phyloP scores from a whole-genome alignment of 2,113 vertebrate genomes.

The Mungos mungo region DNA sequence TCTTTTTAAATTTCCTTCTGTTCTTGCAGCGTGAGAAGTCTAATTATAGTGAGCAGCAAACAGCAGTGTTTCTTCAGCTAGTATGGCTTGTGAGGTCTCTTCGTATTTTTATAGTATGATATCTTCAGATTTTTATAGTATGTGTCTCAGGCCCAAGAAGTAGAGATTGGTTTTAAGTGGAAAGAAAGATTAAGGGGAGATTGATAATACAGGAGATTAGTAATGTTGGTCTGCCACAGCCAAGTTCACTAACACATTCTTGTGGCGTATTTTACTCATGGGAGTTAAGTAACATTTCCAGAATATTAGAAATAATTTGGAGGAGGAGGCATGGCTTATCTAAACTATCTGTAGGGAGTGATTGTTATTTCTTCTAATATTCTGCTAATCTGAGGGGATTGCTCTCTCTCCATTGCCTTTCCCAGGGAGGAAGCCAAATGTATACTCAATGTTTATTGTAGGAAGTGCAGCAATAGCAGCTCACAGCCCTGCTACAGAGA shows the following conservation, averaged over 20 bases:
- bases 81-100: not conserved
- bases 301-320: not conserved
- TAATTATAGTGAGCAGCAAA: slow-evolving; percentile 46
- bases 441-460: rapidly evolving
- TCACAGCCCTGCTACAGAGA: not conserved
- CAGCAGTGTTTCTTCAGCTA: not conserved
- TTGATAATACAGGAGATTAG: not conserved
- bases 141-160: not conserved
- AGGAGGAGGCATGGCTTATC: not conserved
- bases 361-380: not conserved
- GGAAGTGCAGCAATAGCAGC: too few species aligned
- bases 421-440: not conserved
- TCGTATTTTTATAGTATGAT: not conserved
- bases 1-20: not conserved
- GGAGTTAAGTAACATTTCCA: not conserved
- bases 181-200: not conserved
- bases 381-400: not conserved
- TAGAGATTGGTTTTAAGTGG: not conserved
- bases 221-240: not conserved
- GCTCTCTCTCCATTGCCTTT: not conserved
- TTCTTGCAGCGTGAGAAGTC: not conserved
- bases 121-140: not conserved
- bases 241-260: not conserved
- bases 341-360: not conserved
- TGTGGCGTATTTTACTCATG: not conserved